Conservation (phyloP, 1,140 invertebrate species). For the Neodiprion lecontei region DNA sequence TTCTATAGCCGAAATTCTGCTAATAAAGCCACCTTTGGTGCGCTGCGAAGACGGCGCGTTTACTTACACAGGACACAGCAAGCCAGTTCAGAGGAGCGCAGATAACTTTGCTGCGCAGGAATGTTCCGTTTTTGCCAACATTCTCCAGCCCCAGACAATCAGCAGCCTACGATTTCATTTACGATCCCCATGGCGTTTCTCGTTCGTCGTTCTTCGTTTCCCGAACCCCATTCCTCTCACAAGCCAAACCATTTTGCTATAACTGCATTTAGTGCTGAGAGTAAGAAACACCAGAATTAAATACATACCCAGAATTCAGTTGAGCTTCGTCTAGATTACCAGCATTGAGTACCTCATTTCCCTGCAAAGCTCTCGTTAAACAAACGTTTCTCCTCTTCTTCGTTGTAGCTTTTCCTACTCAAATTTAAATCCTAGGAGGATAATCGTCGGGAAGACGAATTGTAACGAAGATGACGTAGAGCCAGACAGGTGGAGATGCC, state of each 20-base stretch:
- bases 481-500: not conserved
- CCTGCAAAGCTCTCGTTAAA: not conserved
- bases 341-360: not conserved
- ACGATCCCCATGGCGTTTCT: conserved; percentile 18
- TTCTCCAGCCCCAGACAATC: conserved; percentile 27
- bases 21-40: not conserved
- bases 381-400: not conserved
- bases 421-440: not conserved
- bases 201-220: not conserved
- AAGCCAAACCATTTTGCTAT: conserved; percentile 31
- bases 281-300: conserved; percentile 19
- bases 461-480: not conserved
- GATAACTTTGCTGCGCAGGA: conserved; percentile 21
- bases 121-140: conserved; percentile 29
- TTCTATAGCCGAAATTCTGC: not conserved
- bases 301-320: not conserved
- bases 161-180: conserved; percentile 30
- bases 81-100: not conserved
- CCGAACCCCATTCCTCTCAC: conserved; percentile 28
- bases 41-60: not conserved
- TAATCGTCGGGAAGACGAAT: not conserved
- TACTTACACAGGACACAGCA: not conserved
- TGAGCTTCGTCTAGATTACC: not conserved
- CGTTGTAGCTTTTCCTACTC: not conserved
- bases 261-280: conserved; percentile 29